Evolutionary conservation across 2,888 invertebrate genomes (phyloP).

Genomic region (Spisula solida): DNA sequence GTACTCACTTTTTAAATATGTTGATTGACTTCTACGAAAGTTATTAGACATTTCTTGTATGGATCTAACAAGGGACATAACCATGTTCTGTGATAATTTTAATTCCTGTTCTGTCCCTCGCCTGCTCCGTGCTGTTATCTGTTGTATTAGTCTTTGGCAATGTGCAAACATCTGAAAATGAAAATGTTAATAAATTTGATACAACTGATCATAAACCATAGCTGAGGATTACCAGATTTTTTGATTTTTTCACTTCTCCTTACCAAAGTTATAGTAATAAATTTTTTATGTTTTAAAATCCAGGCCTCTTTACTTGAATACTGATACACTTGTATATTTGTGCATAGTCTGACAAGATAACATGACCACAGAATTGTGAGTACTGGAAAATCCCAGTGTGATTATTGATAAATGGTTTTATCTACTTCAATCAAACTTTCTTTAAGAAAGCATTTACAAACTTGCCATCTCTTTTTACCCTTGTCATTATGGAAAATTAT

Average conservation of each 20-base stretch:
- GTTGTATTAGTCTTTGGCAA: slow-evolving; percentile 90
- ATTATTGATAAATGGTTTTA: neutral
- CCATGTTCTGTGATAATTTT: slow-evolving; percentile 94
- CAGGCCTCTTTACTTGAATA: no score
- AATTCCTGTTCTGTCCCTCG: slow-evolving; percentile 90
- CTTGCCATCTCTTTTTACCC: no score
- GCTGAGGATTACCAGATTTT: no score
- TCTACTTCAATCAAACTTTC: neutral
- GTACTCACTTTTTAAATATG: slow-evolving; percentile 93
- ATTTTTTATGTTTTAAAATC: no score
- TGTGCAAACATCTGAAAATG: slow-evolving; percentile 89
- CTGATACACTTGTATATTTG: no score
- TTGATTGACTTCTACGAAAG: slow-evolving; percentile 95
- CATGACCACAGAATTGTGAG: no score
- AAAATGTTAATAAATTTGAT: neutral
- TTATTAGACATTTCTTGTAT: slow-evolving; percentile 95
- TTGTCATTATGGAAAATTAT: no score
- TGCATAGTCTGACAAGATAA: no score
- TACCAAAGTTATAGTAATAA: no score
- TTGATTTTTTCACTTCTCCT: no score
- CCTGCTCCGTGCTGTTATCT: slow-evolving; percentile 86
- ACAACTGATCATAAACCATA: neutral
- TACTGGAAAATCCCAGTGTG: no score
- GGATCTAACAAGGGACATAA: slow-evolving; percentile 94
- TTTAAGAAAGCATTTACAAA: no score